Evolutionary conservation across 1,140 invertebrate genomes (phyloP).

Genomic region (Gryon sp.): DNA sequence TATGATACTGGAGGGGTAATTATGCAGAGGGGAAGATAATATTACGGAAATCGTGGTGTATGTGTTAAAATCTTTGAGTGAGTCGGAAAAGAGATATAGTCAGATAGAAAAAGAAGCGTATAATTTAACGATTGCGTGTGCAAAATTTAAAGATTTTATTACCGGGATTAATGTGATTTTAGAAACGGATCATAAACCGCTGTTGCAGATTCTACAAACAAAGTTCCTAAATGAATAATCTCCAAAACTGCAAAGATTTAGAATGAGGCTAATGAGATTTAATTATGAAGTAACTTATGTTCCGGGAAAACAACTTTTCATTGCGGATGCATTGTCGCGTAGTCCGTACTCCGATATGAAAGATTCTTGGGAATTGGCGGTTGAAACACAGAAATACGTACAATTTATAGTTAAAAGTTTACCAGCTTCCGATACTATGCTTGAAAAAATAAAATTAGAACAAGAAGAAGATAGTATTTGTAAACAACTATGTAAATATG

Average conservation of each 20-base stretch:
- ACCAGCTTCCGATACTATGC: conserved; percentile 65
- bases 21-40: conserved; percentile 27
- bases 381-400: too few species aligned
- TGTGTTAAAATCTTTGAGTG: conserved; percentile 67
- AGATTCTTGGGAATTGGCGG: too few species aligned
- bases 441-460: conserved; percentile 30
- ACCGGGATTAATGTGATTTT: conserved; percentile 57
- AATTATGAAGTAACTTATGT: conserved; percentile 65
- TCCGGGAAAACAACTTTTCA: conserved; percentile 61
- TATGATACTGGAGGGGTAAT: conserved; percentile 34
- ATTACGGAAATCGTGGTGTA: conserved; percentile 69
- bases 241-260: too few species aligned
- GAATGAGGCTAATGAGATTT: conserved; percentile 70
- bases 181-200: conserved; percentile 70
- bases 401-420: too few species aligned
- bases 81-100: conserved; percentile 71
- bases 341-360: too few species aligned
- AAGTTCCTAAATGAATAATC: conserved; percentile 68
- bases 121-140: conserved; percentile 66
- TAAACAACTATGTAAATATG: too few species aligned
- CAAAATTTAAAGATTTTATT: conserved; percentile 71
- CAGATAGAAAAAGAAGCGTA: conserved; percentile 77
- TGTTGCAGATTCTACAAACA: conserved; percentile 56
- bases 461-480: too few species aligned
- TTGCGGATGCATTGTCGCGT: conserved; percentile 72